Base-by-base conservation (phyloP, 2,797 vertebrate genomes). In the Microchirus variegatus region DNA sequence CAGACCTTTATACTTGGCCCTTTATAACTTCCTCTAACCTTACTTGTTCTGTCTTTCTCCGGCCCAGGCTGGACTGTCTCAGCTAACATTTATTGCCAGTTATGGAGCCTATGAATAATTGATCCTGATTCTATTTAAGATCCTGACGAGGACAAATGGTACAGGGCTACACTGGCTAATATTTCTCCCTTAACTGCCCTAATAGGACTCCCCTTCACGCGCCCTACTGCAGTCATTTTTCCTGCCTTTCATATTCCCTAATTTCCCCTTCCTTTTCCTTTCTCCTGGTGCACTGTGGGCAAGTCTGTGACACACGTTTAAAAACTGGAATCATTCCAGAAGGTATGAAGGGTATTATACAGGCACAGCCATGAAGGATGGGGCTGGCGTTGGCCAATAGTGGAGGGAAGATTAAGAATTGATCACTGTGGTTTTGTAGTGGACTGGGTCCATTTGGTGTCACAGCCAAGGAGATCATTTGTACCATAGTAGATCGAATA, bases 111-210 rank as follows among this genome's bases (percentile, higher is more conserved):
- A 83, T 91, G 83, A 91, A 92, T 91, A 91, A 90, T 90, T 90
- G 83, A 92, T 90, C 75, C 68, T 3, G 52, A 83, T 90, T 92
- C 89, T 90, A 90, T 91, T 91, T 90, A 85, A 90, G 85, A 89
- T 85, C 86, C 62, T 82, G 88, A 90, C 82, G 59, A 84, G 88
- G 86, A 91, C 89, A 91, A 90, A 92, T 87, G 84, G 83, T 59
- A 68, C 47, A 6, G 82, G 79, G 65, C 83, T 68, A 46, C 77
- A 69, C 75, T 78, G 81, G 76, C 75, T 89, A 85, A 91, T 91
- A 86, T 86, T 83, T 89, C 81, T 87, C 71, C 75, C 80, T 85
- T 73, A 78, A 64, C 63, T 81, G 84, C 75, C 79, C 81, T 81
- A 87, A 90, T 84, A 82, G 84, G 67, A 80, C 67, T 53, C 66